Conservation (phyloP, 2,888 invertebrate species). For the Cheilosia soror region DNA sequence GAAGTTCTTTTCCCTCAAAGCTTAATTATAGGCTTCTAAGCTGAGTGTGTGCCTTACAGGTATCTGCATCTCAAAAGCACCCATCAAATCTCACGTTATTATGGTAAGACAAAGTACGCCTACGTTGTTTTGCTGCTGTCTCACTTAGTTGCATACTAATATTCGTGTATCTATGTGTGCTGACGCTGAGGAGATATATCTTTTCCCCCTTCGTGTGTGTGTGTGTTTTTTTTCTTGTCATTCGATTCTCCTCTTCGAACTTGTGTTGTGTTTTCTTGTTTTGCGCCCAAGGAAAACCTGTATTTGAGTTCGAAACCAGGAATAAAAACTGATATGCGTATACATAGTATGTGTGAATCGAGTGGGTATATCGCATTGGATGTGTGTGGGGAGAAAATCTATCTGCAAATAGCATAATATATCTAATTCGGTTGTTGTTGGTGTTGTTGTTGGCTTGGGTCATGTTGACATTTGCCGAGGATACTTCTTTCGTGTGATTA, state of each 20-base stretch:
- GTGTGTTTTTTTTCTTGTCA: not conserved
- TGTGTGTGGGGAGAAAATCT: conserved; percentile 69
- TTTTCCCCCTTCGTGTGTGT: conserved; percentile 23
- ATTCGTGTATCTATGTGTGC: conserved; percentile 10
- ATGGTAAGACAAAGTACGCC: conserved; percentile 72
- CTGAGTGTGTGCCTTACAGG: conserved; percentile 60
- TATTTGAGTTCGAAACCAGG: conserved; percentile 70
- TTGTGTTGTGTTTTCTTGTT: conserved; percentile 66
- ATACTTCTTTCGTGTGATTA: conserved; percentile 65
- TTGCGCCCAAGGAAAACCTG: conserved; percentile 74
- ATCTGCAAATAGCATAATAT: conserved; percentile 68
- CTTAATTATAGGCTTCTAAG: conserved; percentile 59
- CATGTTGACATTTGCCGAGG: conserved; percentile 71
- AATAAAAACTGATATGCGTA: conserved; percentile 67
- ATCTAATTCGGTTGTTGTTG: conserved; percentile 45
- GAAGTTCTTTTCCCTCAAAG: conserved; percentile 3
- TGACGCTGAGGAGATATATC: not conserved
- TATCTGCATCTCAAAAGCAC: conserved; percentile 52
- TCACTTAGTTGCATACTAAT: conserved; percentile 40
- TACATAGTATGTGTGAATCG: conserved; percentile 33
- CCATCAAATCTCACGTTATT: conserved; percentile 36
- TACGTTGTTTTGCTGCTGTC: conserved; percentile 73
- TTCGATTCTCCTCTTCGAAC: conserved; percentile 13
- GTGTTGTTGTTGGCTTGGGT: conserved; percentile 29
- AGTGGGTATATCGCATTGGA: conserved; percentile 57